A percentile compares a stretch with the other conserved stretches of the same genome.
These are phyloP conservation scores for Aproaerema taeniolella DNA, from an alignment of 2,888 invertebrate genomes.

Conservation along the genomic window DNA sequence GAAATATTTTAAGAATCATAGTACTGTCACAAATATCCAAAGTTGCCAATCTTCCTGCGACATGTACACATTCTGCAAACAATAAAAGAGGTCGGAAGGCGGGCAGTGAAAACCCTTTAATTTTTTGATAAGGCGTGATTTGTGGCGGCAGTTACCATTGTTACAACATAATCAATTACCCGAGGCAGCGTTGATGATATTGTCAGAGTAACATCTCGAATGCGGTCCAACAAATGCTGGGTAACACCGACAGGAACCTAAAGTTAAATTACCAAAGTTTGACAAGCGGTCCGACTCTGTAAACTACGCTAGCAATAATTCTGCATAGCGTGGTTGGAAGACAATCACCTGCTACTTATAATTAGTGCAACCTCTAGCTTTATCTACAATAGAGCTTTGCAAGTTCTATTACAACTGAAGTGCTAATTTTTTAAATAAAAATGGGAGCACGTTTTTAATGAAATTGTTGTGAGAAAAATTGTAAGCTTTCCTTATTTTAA, in stretches of 20 bases:
- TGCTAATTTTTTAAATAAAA: not conserved
- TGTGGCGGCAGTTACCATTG: too few relatives aligned
- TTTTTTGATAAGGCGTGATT: too few relatives aligned
- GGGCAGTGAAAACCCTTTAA: too few relatives aligned
- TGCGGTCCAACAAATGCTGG: conserved; percentile 51
- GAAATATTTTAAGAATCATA: too few relatives aligned
- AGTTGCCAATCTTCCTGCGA: too few relatives aligned
- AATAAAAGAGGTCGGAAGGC: too few relatives aligned
- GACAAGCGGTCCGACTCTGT: conserved; percentile 65
- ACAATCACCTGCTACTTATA: conserved; percentile 44
- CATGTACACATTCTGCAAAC: too few relatives aligned
- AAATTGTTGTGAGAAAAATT: not conserved
- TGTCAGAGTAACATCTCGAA: conserved; percentile 33
- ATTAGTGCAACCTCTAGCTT: conserved; percentile 23
- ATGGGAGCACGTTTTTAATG: too few relatives aligned
- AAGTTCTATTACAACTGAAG: conserved; percentile 3
- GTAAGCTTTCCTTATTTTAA: not conserved
- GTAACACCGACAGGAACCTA: conserved; percentile 55
- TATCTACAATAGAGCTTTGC: too few relatives aligned
- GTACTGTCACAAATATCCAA: too few relatives aligned
- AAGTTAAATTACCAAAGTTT: conserved; percentile 77
- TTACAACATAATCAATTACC: too few relatives aligned
- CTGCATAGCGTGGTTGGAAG: conserved; percentile 52
- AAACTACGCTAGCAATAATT: conserved; percentile 69
- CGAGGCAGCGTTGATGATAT: too few relatives aligned